These are phyloP conservation scores for Lateolabrax maculatus DNA, from an alignment of 2,797 vertebrate species.

Conservation along the genomic window DNA sequence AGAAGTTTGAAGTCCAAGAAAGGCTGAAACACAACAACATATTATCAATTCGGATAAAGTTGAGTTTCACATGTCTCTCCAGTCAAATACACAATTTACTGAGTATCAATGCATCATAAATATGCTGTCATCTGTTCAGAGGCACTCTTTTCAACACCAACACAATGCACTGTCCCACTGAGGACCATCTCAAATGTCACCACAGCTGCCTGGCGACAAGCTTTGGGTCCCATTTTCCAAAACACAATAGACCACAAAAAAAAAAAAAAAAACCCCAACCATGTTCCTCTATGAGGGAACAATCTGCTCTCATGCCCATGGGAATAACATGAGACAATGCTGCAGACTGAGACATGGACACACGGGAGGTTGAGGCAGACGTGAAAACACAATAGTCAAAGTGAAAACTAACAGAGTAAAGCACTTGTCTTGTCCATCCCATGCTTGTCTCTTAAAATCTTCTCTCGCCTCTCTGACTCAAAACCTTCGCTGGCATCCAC, in stretches of 20 bases:
- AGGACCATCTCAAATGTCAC: conserved; percentile 73
- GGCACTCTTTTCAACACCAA: conserved; percentile 29
- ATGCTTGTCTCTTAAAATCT: conserved; percentile 18
- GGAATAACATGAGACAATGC: conserved; percentile 53
- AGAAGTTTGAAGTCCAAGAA: conserved; percentile 21
- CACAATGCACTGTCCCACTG: conserved; percentile 26
- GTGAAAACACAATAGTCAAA: conserved; percentile 32
- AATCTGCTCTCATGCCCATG: conserved; percentile 47
- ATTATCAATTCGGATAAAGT: not conserved
- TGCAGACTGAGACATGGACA: conserved; percentile 52
- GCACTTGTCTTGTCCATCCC: conserved; percentile 25
- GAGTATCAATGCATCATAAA: conserved; percentile 13
- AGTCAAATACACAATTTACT: conserved; percentile 9
- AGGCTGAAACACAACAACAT: conserved; percentile 1
- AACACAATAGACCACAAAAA: conserved; percentile 70
- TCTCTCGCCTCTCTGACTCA: conserved; percentile 20
- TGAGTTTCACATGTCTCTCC: not conserved
- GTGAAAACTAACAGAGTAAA: conserved; percentile 40
- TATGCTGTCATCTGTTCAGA: conserved; percentile 34
- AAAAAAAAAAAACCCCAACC: conserved; percentile 49
- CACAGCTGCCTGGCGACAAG: conserved; percentile 70
- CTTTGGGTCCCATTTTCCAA: conserved; percentile 60
- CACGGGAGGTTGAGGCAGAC: conserved; percentile 30
- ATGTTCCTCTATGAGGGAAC: conserved; percentile 36
- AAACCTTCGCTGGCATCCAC: conserved; percentile 39